Base-by-base conservation (phyloP, 2,797 vertebrate species). In the Pseudochirops corinnae region DNA sequence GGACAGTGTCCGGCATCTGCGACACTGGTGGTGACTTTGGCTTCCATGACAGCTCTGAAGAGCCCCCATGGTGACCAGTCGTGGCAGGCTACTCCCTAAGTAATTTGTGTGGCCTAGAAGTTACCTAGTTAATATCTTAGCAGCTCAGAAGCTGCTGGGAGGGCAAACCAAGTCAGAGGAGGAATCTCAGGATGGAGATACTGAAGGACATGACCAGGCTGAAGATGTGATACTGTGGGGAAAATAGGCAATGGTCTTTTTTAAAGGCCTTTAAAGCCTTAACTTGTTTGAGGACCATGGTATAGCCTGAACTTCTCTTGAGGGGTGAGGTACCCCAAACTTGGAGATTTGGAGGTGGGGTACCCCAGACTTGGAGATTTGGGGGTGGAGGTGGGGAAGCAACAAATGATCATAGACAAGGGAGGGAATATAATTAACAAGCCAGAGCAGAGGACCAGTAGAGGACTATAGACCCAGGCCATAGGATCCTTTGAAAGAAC, bases 21-120 rank as follows among this genome's bases (percentile, higher is more conserved):
- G 94, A 90, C 97, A 95, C 5, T 57, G 7, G 0, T 24, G 90
- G 91, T 95, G 92, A 62, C 67, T 53, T 95, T 95, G 92, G 28
- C 90, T 90, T 90, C 50, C 28, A 96, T 93, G 97, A 67, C 90
- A 92, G 92, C 31, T 0, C 4, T 18, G 52, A 91, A 46, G 50
- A 53, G 90, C 33, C 90, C 52, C 31, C 90, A 33, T 50, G 24
- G 39, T 82, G 74, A 46, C 21, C 74, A 82, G 21, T 82, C 74
- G 26, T 82, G 74, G 74, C 74, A 82, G 39, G 39, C 39, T 82
- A 10, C 39, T 82, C 39, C 74, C 74, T 82, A 82, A 82, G 39
- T 87, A 87, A 87, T 21, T 46, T 11, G 9, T 46, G 74, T 87
- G 74, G 21, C 39, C 74, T 46, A 21, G 39, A 46, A 87, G 74